Evolutionary conservation across 1,140 invertebrate genomes (phyloP), one percentile per base, ranked within the genome.

Genomic region (Stegodyphus mimosarum): DNA sequence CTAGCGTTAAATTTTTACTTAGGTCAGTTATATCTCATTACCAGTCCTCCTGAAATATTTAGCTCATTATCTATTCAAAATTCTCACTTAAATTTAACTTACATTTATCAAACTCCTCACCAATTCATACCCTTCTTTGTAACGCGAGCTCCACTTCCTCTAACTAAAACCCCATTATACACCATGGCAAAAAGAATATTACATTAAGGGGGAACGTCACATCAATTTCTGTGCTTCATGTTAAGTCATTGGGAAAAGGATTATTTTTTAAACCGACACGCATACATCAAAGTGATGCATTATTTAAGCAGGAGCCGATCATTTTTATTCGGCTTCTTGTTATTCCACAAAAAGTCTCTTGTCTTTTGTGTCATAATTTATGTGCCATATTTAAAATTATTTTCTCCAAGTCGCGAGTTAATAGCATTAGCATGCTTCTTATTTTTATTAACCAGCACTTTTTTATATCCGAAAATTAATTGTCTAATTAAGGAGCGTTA

Each of bases 261-360:
- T 75, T 75, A 75, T 75, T 75, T 75, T 75, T 67, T 67, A 67
- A 67, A 17, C 64, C 64, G 64, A 67, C 64, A 67, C 17, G 64
- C 13, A 67, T 67, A 67, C 64, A 75, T 75, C 73, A 75, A 75
- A 55, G 53, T 63, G 73, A 75, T 75, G 53, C 73, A 75, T 75
- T 75, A 75, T 75, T 75, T 75, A 75, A 75, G 53, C 53, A 15
- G 6, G 1, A 13, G 4, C 17, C 17, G 53, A 75, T 75, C 53
- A 75, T 75, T 75, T 75, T 75, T 75, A 75, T 75, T 75, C 73
- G n/a, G 11, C n/a, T 17, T 63, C 53, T 75, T 75, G 73, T 75
- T 75, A 48, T 75, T 48, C 52, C 33, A 63, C 9, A 75, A 75
- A 75, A 75, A 63, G 52, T 60, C 52, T 13, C 48, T 49, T 75